phyloP scores from a whole-genome alignment of 2,797 vertebrate species.

The Nannoperca australis region DNA sequence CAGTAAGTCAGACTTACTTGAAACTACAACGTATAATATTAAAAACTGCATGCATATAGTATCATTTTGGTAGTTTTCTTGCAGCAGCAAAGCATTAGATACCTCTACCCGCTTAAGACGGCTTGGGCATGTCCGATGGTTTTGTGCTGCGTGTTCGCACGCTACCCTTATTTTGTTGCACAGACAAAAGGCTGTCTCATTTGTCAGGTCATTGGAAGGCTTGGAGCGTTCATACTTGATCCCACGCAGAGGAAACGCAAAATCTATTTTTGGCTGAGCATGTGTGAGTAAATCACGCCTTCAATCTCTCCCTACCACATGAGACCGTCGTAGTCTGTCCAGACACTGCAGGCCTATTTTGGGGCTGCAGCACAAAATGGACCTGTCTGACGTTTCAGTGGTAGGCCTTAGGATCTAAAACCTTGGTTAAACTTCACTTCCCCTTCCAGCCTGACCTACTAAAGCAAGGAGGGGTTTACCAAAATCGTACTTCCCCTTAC shows the following conservation, averaged over 20 bases:
- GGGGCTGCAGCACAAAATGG: constrained; percentile 60
- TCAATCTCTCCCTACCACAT: constrained; percentile 70
- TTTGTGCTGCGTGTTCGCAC: constrained; percentile 27
- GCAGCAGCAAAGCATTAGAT: constrained; percentile 14
- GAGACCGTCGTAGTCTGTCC: constrained; percentile 61
- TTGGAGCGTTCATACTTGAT: constrained; percentile 64
- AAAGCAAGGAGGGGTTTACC: constrained; percentile 65
- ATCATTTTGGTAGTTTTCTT: constrained; percentile 13
- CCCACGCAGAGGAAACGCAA: constrained; percentile 74
- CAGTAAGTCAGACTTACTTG: constrained; percentile 1
- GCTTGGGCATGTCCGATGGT: constrained; percentile 26
- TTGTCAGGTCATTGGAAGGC: constrained; percentile 60
- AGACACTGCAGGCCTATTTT: constrained; percentile 71
- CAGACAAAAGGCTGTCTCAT: constrained; percentile 57
- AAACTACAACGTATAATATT: not conserved
- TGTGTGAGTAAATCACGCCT: constrained; percentile 80
- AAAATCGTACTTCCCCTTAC: constrained; percentile 72
- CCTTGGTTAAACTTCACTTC: constrained; percentile 64
- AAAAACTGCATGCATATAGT: not conserved
- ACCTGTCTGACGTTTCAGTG: constrained; percentile 60
- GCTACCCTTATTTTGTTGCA: constrained; percentile 39
- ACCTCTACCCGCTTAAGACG: constrained; percentile 17
- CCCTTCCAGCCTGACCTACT: constrained; percentile 52
- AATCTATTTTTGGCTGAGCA: constrained; percentile 75
- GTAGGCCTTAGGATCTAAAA: constrained; percentile 55